These are phyloP conservation scores for Chymomyza costata DNA, from an alignment of 1,140 invertebrate species.

Conservation along the genomic window DNA sequence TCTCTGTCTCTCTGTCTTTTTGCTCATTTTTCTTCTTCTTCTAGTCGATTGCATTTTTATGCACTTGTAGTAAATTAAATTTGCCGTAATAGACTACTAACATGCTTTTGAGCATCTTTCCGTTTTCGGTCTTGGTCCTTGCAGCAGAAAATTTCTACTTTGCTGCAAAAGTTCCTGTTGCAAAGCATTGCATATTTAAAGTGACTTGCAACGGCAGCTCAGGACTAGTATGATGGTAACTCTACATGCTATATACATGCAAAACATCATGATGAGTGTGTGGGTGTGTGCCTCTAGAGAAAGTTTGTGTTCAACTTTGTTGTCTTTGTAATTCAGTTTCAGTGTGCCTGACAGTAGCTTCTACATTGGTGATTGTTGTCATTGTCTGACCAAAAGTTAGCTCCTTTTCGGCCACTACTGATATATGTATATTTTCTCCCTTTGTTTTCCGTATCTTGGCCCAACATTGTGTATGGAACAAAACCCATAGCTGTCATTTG, in stretches of 20 bases:
- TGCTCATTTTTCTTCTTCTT: slow-evolving; percentile 9
- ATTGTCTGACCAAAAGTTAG: too few species aligned
- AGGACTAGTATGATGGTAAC: too few species aligned
- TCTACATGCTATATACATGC: too few species aligned
- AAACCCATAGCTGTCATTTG: slow-evolving; percentile 34
- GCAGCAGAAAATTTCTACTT: slow-evolving; percentile 29
- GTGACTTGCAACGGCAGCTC: slow-evolving; percentile 17
- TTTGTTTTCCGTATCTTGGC: background rate
- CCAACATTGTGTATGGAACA: slow-evolving; percentile 3
- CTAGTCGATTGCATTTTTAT: slow-evolving; percentile 4
- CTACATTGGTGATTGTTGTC: slow-evolving; percentile 10
- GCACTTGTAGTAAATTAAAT: slow-evolving; percentile 60
- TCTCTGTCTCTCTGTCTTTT: too few species aligned
- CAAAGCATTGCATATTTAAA: slow-evolving; percentile 45
- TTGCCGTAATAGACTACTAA: slow-evolving; percentile 61
- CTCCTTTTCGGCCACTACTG: slow-evolving; percentile 41
- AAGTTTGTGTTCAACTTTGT: slow-evolving; percentile 9
- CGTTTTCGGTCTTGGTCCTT: slow-evolving; percentile 14
- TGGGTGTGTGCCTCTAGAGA: too few species aligned
- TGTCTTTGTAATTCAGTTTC: slow-evolving; percentile 25
- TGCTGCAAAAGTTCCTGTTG: too few species aligned
- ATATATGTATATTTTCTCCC: slow-evolving; percentile 42
- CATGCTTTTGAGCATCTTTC: slow-evolving; percentile 28
- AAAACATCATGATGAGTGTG: too few species aligned
- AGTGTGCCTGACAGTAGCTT: slow-evolving; percentile 10